phyloP scores from a whole-genome alignment of 2,113 vertebrate species.

The Aegithalos caudatus region DNA sequence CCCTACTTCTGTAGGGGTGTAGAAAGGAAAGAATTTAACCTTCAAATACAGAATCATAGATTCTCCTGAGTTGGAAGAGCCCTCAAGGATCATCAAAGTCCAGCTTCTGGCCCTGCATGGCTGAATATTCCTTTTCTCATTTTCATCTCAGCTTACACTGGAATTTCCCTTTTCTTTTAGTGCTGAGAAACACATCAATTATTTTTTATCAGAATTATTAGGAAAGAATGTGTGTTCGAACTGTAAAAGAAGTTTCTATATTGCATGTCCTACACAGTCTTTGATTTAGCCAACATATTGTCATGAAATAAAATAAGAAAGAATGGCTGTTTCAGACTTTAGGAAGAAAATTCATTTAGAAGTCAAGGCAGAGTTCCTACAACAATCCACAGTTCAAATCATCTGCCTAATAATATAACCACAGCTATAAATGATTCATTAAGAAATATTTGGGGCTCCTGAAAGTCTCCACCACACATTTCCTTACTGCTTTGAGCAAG shows the following conservation, averaged over 20 bases:
- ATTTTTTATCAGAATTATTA: neutral
- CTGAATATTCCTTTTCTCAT: neutral
- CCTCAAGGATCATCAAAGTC: neutral
- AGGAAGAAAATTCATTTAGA: constrained; percentile 12
- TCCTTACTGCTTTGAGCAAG: constrained; percentile 2
- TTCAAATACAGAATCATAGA: neutral
- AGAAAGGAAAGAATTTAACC: neutral
- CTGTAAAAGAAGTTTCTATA: neutral
- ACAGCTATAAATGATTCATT: constrained; percentile 47
- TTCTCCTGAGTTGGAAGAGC: neutral
- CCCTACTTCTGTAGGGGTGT: neutral
- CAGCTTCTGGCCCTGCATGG: neutral
- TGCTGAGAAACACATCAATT: neutral
- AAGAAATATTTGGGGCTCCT: constrained; percentile 37
- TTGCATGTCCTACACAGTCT: neutral
- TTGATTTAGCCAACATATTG: neutral
- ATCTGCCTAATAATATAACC: constrained; percentile 26
- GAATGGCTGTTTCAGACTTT: neutral
- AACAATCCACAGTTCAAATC: constrained; percentile 6
- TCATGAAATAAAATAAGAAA: neutral
- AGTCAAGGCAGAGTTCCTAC: neutral
- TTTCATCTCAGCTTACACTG: neutral
- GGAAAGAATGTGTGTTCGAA: neutral
- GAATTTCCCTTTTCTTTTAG: neutral
- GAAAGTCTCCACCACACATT: constrained; percentile 49